Evolutionary conservation across 2,797 vertebrate genomes (phyloP).

Genomic region (Harpagifer antarcticus): DNA sequence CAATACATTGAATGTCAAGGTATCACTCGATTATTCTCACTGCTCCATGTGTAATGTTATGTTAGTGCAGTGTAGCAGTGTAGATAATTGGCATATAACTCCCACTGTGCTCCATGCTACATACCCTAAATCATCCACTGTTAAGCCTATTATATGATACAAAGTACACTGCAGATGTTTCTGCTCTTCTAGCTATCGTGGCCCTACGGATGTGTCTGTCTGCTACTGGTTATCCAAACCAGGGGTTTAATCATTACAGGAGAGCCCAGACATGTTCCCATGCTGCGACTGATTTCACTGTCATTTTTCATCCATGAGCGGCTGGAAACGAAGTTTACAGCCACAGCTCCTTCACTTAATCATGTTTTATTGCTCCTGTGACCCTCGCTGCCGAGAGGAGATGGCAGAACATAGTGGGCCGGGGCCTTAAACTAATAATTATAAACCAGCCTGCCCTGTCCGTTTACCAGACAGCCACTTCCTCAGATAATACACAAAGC

Average conservation of each 20-base stretch:
- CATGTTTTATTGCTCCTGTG: slow-evolving; percentile 80
- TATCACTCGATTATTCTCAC: slow-evolving; percentile 17
- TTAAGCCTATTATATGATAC: slow-evolving; percentile 40
- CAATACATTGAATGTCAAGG: background rate
- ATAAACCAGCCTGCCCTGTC: slow-evolving; percentile 57
- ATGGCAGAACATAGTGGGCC: slow-evolving; percentile 66
- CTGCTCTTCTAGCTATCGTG: slow-evolving; percentile 54
- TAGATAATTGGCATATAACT: slow-evolving; percentile 45
- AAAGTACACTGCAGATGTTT: slow-evolving; percentile 57
- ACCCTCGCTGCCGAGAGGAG: slow-evolving; percentile 61
- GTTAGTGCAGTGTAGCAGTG: slow-evolving; percentile 33
- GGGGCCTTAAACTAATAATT: slow-evolving; percentile 76
- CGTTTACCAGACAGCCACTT: slow-evolving; percentile 65
- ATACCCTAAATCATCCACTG: slow-evolving; percentile 40
- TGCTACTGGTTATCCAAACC: slow-evolving; percentile 70
- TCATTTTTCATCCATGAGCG: slow-evolving; percentile 78
- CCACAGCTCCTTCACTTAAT: slow-evolving; percentile 75
- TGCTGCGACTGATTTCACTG: slow-evolving; percentile 67
- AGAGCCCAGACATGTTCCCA: slow-evolving; percentile 70
- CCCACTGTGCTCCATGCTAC: slow-evolving; percentile 15
- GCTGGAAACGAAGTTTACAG: slow-evolving; percentile 71
- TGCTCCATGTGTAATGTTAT: slow-evolving; percentile 24
- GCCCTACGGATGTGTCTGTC: slow-evolving; percentile 45
- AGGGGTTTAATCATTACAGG: slow-evolving; percentile 76
- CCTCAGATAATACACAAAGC: slow-evolving; percentile 57